Evolutionary conservation across 2,888 invertebrate species (phyloP).

Genomic region (Laspeyria flexula): DNA sequence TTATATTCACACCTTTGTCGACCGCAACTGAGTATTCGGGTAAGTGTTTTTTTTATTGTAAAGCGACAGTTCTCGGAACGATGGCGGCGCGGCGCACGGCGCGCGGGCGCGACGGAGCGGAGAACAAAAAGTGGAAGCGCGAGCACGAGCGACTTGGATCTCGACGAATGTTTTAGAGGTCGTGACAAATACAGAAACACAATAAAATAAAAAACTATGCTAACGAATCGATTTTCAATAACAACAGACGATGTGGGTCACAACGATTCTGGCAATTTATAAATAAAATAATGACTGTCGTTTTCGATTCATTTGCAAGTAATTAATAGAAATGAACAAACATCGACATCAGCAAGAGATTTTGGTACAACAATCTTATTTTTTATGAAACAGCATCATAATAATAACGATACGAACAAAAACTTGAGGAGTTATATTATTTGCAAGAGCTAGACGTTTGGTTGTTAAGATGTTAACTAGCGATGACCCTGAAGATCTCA

Average conservation of each 20-base stretch:
- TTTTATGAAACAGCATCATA: not conserved
- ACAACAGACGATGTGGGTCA: slow-evolving; percentile 19
- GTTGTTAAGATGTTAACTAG: slow-evolving; percentile 29
- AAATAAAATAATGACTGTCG: slow-evolving; percentile 10
- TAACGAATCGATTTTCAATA: slow-evolving; percentile 30
- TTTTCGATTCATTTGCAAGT: slow-evolving; percentile 8
- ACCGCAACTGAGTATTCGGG: slow-evolving; percentile 56
- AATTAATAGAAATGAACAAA: slow-evolving; percentile 1
- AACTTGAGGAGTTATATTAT: slow-evolving; percentile 6
- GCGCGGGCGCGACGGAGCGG: slow-evolving; percentile 48
- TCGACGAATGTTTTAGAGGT: slow-evolving; percentile 59
- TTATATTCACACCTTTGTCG: slow-evolving; percentile 82
- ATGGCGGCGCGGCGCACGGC: slow-evolving; percentile 61
- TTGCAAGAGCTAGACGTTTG: slow-evolving; percentile 6
- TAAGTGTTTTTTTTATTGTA: slow-evolving; percentile 55
- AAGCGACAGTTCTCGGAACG: slow-evolving; percentile 75
- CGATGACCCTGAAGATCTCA: slow-evolving; percentile 56
- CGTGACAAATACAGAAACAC: slow-evolving; percentile 55
- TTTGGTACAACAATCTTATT: not conserved
- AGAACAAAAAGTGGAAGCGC: slow-evolving; percentile 65
- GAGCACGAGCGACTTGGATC: slow-evolving; percentile 68
- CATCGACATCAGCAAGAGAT: not conserved
- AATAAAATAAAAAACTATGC: slow-evolving; percentile 31
- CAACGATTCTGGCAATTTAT: slow-evolving; percentile 9
- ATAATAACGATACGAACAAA: slow-evolving; percentile 4